These are phyloP conservation scores for Steromphala cineraria DNA, from an alignment of 2,888 invertebrate species.

Conservation along the genomic window DNA sequence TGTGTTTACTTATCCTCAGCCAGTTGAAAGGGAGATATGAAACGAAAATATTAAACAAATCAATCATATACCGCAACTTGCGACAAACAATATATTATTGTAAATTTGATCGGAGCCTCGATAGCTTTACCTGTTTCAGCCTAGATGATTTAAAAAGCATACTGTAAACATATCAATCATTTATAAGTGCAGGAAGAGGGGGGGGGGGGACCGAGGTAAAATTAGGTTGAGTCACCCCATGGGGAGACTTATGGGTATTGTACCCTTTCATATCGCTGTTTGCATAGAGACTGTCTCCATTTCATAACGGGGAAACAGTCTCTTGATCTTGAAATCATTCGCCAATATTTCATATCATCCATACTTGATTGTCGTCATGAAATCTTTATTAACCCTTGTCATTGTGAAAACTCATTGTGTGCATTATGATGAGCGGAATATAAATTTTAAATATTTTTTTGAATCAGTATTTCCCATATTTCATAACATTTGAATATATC, in stretches of 20 bases:
- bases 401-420: too few relatives aligned
- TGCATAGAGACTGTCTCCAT: neutral
- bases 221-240: neutral
- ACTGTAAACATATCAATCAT: constrained; percentile 17
- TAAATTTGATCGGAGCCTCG: neutral
- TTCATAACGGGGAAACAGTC: neutral
- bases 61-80: neutral
- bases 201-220: neutral
- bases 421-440: too few relatives aligned
- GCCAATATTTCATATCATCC: neutral
- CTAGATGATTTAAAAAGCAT: constrained; percentile 1
- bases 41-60: neutral
- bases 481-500: too few relatives aligned
- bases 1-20: neutral
- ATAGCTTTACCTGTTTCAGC: neutral
- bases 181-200: neutral
- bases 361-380: neutral
- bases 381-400: neutral
- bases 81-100: constrained; percentile 7
- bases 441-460: too few relatives aligned
- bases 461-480: too few relatives aligned
- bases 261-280: neutral
- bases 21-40: constrained; percentile 6
- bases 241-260: neutral
- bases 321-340: neutral